Evolutionary conservation across 2,113 vertebrate genomes (phyloP), one percentile per base, ranked within the genome.

Genomic region (Mustela nigripes): DNA sequence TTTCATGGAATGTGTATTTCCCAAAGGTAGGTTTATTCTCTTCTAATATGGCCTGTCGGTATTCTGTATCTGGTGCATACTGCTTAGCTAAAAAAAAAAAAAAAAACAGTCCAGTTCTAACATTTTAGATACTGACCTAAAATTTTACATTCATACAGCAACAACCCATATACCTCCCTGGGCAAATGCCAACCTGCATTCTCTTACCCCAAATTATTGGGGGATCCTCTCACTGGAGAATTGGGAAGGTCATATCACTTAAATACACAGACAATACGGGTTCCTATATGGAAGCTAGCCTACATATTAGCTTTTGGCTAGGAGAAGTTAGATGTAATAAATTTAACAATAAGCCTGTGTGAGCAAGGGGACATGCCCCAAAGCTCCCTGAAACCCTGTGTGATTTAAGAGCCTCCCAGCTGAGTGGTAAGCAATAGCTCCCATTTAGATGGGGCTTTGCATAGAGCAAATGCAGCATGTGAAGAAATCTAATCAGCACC

Each of bases 401-500:
- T 97, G 92, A 98, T 96, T 97, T 97, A 81, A 96, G 31, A 96
- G 73, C 89, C 85, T 97, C 96, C 87, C 88, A 93, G 95, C 67
- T 84, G 94, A 97, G 95, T 60, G n/a, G 73, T 89, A 71, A 97
- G 84, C 81, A 98, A 97, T 62, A 91, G 97, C 96, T 98, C 45
- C 95, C 84, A 26, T 93, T 98, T 86, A 95, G 67, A 96, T 83
- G 62, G 82, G 96, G 95, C 24, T 97, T 76, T 96, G 93, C 93
- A 97, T 42, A 97, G 36, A 93, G 76, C 97, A 98, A 98, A 98
- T 94, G 67, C 97, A 98, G 97, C 94, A 92, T 94, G 95, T 95
- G 88, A 97, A 98, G 93, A 98, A 98, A 98, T 98, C 94, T 98
- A 97, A 98, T 98, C 98, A 98, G 98, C 97, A 98, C 96, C 97